Evolutionary conservation across 2,113 vertebrate species (phyloP).

Genomic region (Himantopus leucocephalus): DNA sequence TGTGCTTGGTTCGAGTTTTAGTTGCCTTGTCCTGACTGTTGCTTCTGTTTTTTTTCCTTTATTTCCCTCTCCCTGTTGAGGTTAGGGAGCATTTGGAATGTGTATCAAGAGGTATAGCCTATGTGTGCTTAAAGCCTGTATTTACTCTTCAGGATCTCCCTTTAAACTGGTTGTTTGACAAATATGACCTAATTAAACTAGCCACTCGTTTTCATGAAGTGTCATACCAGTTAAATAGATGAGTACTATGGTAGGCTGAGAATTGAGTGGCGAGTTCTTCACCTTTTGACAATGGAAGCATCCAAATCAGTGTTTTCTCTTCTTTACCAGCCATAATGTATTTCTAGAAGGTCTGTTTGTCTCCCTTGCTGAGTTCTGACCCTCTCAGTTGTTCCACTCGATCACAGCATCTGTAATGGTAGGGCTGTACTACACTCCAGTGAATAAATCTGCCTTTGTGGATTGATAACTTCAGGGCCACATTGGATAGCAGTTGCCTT

Average conservation of each 20-base stretch:
- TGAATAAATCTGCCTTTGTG: neutral
- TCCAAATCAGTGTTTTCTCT: neutral
- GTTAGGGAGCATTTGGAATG: neutral
- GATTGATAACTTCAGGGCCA: neutral
- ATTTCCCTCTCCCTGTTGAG: fast-evolving
- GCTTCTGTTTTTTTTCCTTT: neutral
- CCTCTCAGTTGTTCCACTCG: neutral
- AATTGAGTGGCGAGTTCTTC: neutral
- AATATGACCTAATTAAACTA: conserved; percentile 35
- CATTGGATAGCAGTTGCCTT: neutral
- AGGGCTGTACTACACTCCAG: neutral
- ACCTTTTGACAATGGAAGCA: neutral
- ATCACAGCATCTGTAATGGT: neutral
- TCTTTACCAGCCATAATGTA: neutral
- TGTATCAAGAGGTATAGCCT: neutral
- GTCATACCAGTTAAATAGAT: neutral
- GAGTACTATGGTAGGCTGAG: neutral
- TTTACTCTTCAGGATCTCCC: neutral
- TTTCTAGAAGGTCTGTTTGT: neutral
- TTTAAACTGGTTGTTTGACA: conserved; percentile 38
- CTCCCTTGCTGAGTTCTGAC: neutral
- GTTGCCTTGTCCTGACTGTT: neutral
- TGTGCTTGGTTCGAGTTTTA: too few species aligned
- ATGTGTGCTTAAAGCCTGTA: neutral
- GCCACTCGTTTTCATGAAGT: neutral